Base-by-base conservation (phyloP, 2,797 vertebrate genomes). In the Cirrhinus molitorella region DNA sequence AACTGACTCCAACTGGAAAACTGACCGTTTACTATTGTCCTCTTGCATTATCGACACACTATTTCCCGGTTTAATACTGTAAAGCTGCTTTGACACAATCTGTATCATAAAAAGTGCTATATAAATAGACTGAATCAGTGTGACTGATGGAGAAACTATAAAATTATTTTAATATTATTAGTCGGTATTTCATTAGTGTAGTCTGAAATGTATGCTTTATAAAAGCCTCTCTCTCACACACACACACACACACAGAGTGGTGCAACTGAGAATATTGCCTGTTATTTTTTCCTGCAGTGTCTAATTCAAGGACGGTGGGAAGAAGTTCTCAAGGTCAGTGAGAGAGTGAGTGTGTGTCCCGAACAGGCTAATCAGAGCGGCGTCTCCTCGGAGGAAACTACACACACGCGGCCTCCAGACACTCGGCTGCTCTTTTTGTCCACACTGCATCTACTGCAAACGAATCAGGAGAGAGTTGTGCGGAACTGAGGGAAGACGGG, bases 401-500 rank as follows among this genome's bases (percentile, higher is more conserved):
- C 68, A 1, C 67, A 70, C 31, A 21, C 65, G 21, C 0, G 19
- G 31, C 81, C 51, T 73, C n/a, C 37, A 68, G 78, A 84, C 84
- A 80, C 59, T 13, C 16, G 68, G 57, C 71, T 19, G 25, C 53
- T 37, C 72, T 45, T 75, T 72, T 61, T 72, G 23, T 34, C 55
- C 45, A 83, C 40, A 83, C 55, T 70, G 43, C 21, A 43, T 73
- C 19, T 84, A 82, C 88, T 92, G 90, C 92, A 92, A 93, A 92
- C 92, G 91, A 93, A 92, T 94, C 91, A 93, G 89, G 86, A 71
- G 88, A 89, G 88, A 13, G 59, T 85, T 86, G 80, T 84, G 87
- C 86, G 89, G 91, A 90, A 89, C 88, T 86, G 34, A 85, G 53
- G 45, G 87, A 88, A 49, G 37, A 45, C 2, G 85, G 89, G 84